Evolutionary conservation across 2,797 vertebrate species (phyloP).

Genomic region (Mus spretus): DNA sequence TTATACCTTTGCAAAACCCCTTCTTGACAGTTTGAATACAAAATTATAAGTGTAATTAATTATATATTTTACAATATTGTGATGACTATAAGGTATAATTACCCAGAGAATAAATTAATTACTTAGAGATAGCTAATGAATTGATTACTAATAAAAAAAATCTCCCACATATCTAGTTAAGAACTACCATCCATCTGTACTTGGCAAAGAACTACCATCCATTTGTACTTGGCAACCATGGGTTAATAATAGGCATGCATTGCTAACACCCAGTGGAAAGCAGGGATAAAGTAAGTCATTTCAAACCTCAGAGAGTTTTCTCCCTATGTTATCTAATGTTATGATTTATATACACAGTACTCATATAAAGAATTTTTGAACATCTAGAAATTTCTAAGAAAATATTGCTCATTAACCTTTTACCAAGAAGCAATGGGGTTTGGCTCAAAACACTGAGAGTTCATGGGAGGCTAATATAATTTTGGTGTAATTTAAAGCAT

Average conservation of each 20-base stretch:
- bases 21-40: background rate
- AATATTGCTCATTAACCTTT: slow-evolving; percentile 22
- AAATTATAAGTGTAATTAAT: slow-evolving; percentile 30
- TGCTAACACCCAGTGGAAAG: slow-evolving; percentile 71
- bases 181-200: too few relatives aligned
- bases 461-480: background rate
- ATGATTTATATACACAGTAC: background rate
- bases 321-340: slow-evolving; percentile 34
- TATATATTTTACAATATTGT: slow-evolving; percentile 36
- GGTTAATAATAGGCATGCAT: slow-evolving; percentile 46
- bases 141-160: background rate
- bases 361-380: background rate
- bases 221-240: background rate
- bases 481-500: slow-evolving; percentile 51
- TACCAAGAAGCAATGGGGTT: background rate
- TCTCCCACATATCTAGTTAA: background rate
- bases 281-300: slow-evolving; percentile 56
- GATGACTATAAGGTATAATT: background rate
- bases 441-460: background rate
- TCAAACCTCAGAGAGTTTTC: background rate
- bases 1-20: background rate
- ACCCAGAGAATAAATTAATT: slow-evolving; percentile 13
- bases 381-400: background rate
- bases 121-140: background rate
- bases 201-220: background rate